Evolutionary conservation across 2,797 vertebrate species (phyloP).

Genomic region (Neomorphus geoffroyi): DNA sequence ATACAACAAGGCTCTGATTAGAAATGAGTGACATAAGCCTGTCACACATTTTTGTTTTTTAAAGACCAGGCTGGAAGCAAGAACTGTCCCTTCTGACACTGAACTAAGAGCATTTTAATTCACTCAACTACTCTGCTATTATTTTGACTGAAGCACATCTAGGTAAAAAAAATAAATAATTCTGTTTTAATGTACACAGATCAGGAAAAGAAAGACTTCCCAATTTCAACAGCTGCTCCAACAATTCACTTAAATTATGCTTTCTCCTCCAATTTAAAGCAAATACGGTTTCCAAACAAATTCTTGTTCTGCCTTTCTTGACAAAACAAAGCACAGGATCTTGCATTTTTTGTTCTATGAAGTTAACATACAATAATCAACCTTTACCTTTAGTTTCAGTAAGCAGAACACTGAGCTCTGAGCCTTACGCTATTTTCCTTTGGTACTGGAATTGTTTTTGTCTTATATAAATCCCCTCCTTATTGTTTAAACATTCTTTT

Average conservation of each 20-base stretch:
- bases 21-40: background rate
- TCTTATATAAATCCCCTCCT: background rate
- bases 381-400: background rate
- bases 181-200: background rate
- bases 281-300: background rate
- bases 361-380: background rate
- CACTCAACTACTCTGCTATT: background rate
- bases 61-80: background rate
- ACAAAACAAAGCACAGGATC: background rate
- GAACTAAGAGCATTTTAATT: background rate
- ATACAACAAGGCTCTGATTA: background rate
- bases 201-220: background rate
- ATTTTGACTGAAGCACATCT: background rate
- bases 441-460: background rate
- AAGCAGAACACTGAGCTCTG: background rate
- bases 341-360: background rate
- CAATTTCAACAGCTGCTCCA: background rate
- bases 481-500: background rate
- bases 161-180: background rate
- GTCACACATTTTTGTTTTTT: background rate
- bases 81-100: background rate
- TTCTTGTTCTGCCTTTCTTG: background rate
- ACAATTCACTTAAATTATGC: background rate
- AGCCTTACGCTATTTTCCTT: background rate
- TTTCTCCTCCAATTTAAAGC: background rate